Base-by-base conservation (phyloP, 2,113 vertebrate species). In the Chionomys nivalis region DNA sequence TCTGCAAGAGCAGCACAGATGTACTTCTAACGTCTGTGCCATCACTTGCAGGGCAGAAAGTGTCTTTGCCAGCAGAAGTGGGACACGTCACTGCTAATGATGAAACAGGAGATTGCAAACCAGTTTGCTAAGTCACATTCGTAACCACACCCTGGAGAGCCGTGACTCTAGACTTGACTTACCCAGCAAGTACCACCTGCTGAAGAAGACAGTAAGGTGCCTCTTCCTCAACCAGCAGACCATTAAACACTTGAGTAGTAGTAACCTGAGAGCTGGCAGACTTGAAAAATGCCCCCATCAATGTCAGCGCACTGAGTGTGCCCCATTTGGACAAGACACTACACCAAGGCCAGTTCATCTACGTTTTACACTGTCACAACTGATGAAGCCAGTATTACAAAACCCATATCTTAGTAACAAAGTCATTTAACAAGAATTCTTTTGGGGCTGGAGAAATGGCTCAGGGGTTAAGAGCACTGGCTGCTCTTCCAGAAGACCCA, bases 91-190 rank as follows among this genome's bases (percentile, higher is more conserved):
- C 68, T 92, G 66, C 58, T 75, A 93, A 81, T 97, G 97, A 97
- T 73, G 81, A 97, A 97, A 91, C 63, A 89, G 86, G 78, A 93
- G 95, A 98, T 97, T 94, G 97, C 94, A 97, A 98, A 97, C 78
- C 87, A 93, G 94, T 96, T 98, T 97, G 96, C 97, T 96, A 96
- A 96, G 55, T 95, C 90, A 52, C 68, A 36, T 42, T 89, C 83
- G 33, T 96, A 96, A 93, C 97, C 82, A 95, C 94, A 96, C 96
- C 96, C 82, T 85, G 61, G 81, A 94, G 89, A 97, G 93, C 0
- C 96, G 87, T 95, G 97, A 96, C 93, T 94, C 85, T 90, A 88
- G 89, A 94, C 79, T 97, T 90, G 66, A 94, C 91, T 93, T 36
- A 94, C 90, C 88, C 52, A 44, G 55, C 95, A 88, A 93, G 95